These are phyloP conservation scores for Hypsopygia costalis DNA, from an alignment of 2,888 invertebrate species.

Conservation along the genomic window DNA sequence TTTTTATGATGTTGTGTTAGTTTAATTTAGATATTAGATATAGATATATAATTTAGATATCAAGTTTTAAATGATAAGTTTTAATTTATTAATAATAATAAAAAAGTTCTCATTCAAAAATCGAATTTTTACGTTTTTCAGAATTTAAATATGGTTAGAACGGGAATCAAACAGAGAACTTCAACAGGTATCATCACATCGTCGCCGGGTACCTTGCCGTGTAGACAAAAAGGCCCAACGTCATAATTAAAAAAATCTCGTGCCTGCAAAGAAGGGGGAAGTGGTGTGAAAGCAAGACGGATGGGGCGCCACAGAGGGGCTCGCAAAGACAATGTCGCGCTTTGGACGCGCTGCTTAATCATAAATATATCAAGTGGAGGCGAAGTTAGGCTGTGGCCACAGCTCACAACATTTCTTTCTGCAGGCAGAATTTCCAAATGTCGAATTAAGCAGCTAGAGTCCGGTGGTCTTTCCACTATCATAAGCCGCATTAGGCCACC, in stretches of 20 bases:
- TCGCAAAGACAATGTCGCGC: slow-evolving; percentile 72
- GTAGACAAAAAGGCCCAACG: slow-evolving; percentile 76
- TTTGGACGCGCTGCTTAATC: slow-evolving; percentile 74
- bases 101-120: too few species aligned
- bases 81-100: too few species aligned
- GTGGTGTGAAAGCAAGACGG: slow-evolving; percentile 74
- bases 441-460: too few species aligned
- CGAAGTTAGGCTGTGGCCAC: slow-evolving; percentile 36
- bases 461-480: too few species aligned
- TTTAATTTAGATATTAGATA: too few species aligned
- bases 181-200: slow-evolving; percentile 26
- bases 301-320: slow-evolving; percentile 70
- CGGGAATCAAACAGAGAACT: slow-evolving; percentile 29
- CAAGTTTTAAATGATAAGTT: too few species aligned
- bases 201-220: slow-evolving; percentile 28
- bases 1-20: too few species aligned
- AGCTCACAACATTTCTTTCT: slow-evolving; percentile 29
- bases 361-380: slow-evolving; percentile 77
- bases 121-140: too few species aligned
- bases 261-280: slow-evolving; percentile 76
- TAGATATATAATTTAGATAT: too few species aligned
- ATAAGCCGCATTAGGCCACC: too few species aligned
- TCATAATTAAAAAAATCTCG: slow-evolving; percentile 81
- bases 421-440: too few species aligned
- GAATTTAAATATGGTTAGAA: too few species aligned